Evolutionary conservation across 2,797 vertebrate genomes (phyloP).

Genomic region (Fringilla coelebs): DNA sequence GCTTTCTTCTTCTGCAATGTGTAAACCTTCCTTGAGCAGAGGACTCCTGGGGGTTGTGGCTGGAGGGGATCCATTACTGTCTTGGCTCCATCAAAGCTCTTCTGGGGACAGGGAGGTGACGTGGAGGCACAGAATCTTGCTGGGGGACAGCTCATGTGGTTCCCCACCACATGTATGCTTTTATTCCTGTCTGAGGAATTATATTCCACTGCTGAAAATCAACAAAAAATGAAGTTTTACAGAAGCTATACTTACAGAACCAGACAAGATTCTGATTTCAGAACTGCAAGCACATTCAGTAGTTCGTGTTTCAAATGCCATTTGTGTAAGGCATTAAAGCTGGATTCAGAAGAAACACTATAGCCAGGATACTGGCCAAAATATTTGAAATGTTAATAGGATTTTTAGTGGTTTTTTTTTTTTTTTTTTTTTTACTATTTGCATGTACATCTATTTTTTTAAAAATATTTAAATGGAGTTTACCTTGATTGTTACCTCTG

Average conservation of each 20-base stretch:
- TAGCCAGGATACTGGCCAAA: background rate
- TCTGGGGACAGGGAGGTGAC: background rate
- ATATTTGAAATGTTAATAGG: background rate
- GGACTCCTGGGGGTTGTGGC: conserved; percentile 45
- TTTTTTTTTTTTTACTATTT: background rate
- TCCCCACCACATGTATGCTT: background rate
- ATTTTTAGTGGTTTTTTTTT: background rate
- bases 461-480: background rate
- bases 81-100: conserved; percentile 50
- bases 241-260: background rate
- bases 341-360: background rate
- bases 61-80: conserved; percentile 48
- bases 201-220: background rate
- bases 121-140: background rate
- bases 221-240: background rate
- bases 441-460: background rate
- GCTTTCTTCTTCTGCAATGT: conserved; percentile 35
- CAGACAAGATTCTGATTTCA: background rate
- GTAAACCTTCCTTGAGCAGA: conserved; percentile 37
- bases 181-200: conserved; percentile 1
- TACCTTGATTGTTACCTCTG: background rate
- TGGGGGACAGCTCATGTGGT: background rate
- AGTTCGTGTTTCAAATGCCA: conserved; percentile 1
- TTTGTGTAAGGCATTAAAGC: background rate
- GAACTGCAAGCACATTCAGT: background rate